A percentile compares a stretch with the other conserved stretches of the same genome.
phyloP scores from a whole-genome alignment of 2,888 invertebrate species.

The Acronicta aceris region DNA sequence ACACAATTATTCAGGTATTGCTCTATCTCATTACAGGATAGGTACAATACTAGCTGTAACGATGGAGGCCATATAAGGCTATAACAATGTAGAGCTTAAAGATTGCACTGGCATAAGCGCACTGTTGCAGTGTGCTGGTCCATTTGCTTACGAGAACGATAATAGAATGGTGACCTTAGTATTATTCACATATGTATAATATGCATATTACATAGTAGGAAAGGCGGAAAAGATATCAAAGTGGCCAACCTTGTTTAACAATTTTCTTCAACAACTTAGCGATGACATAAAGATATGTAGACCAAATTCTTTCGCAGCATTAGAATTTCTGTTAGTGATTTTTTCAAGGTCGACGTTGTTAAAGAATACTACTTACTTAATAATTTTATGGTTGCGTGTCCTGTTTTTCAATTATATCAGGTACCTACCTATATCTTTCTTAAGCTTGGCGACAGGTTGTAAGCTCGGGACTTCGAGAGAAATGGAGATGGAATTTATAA shows the following conservation, averaged over 20 bases:
- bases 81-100: slow-evolving; percentile 23
- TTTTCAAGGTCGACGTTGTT: too few relatives aligned
- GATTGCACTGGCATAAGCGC: slow-evolving; percentile 19
- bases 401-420: too few relatives aligned
- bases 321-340: too few relatives aligned
- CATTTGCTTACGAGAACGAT: slow-evolving; percentile 24
- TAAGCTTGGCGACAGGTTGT: too few relatives aligned
- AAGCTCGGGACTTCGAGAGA: too few relatives aligned
- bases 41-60: slow-evolving; percentile 7
- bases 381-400: too few relatives aligned
- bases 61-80: slow-evolving; percentile 6
- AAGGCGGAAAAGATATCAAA: background rate
- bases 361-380: too few relatives aligned
- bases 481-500: too few relatives aligned
- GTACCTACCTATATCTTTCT: too few relatives aligned
- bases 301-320: too few relatives aligned
- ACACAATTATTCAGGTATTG: slow-evolving; percentile 15
- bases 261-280: too few relatives aligned
- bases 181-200: background rate
- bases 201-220: background rate
- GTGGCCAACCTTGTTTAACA: background rate
- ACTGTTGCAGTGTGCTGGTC: slow-evolving; percentile 23
- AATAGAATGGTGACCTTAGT: slow-evolving; percentile 2
- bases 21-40: slow-evolving; percentile 22
- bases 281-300: too few relatives aligned